A percentile compares a stretch with the other conserved stretches of the same genome.
Conservation (phyloP, 35 echinoderm and acorn worm species). For the Chiridota heheva region DNA sequence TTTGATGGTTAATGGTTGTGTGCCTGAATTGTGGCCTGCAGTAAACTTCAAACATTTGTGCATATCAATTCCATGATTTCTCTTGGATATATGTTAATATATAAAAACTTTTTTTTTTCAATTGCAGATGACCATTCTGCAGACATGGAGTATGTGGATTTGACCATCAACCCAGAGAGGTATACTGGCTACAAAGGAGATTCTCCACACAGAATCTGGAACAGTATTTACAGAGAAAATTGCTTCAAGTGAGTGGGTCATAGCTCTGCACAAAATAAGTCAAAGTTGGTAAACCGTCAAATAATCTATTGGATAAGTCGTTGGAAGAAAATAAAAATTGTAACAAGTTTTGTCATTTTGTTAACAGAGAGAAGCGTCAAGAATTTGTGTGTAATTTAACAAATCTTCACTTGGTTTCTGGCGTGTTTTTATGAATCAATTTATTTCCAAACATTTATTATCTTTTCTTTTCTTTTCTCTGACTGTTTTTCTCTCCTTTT, state of each 20-base stretch:
- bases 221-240: slow-evolving; percentile 95
- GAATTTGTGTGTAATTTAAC: too few species aligned
- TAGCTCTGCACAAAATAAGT: neutral
- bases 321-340: too few species aligned
- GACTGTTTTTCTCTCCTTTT: slow-evolving; percentile 18
- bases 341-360: neutral
- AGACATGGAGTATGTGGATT: slow-evolving; percentile 86
- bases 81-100: neutral
- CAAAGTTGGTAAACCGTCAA: too few species aligned
- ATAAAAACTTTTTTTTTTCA: too few species aligned
- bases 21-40: too few species aligned
- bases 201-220: slow-evolving; percentile 85
- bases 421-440: too few species aligned
- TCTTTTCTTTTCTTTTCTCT: neutral
- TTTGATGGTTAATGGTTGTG: too few species aligned
- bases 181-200: slow-evolving; percentile 98
- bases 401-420: too few species aligned
- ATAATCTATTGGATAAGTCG: too few species aligned
- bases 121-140: slow-evolving; percentile 81
- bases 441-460: too few species aligned
- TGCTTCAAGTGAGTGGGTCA: slow-evolving; percentile 86
- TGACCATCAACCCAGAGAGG: slow-evolving; percentile 85
- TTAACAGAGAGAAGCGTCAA: neutral
- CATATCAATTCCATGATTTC: neutral
- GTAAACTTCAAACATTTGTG: too few species aligned